Evolutionary conservation across 2,797 vertebrate genomes (phyloP), one percentile per base, ranked within the genome.

Genomic region (Botia kubotai): DNA sequence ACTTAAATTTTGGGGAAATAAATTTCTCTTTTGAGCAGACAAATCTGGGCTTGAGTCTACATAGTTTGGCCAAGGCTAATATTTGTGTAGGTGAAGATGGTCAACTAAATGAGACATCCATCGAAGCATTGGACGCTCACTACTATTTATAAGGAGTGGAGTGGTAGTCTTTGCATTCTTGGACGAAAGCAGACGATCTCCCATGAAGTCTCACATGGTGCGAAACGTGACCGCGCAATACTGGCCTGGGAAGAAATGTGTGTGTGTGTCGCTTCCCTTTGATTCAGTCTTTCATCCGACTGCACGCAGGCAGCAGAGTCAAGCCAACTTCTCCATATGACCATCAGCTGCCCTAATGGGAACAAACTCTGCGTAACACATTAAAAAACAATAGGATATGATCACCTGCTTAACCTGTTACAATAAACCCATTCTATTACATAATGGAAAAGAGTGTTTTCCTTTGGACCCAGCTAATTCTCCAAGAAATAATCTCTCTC

Each of bases 61-160:
- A 26, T 55, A 14, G 53, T 14, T 62, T 67, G 26, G 75, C 85
- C 83, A 84, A 84, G 72, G 75, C 50, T 65, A 83, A 85, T 83
- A 85, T 83, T 85, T 86, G 68, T 77, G 21, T 76, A 79, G 68
- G 72, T 83, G 79, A 84, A 79, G 79, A 84, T 11, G 58, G 78
- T 79, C 71, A 62, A 75, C 74, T 85, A 83, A 83, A 83, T 81
- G 75, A 79, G 67, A 81, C 72, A 85, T 83, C 75, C 62, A 73
- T 79, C 16, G 11, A 70, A 39, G 55, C 58, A 62, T 79, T 70
- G 43, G 81, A 84, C 62, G 60, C 50, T 66, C 68, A 39, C 55
- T 70, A 29, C 26, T 75, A 83, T 83, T 83, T 83, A 84, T 83
- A 83, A 60, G 52, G 13, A 84, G 62, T 86, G 67, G n/a, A 68